These are phyloP conservation scores for Ramphastos sulfuratus DNA, from an alignment of 2,113 vertebrate genomes.

Conservation along the genomic window DNA sequence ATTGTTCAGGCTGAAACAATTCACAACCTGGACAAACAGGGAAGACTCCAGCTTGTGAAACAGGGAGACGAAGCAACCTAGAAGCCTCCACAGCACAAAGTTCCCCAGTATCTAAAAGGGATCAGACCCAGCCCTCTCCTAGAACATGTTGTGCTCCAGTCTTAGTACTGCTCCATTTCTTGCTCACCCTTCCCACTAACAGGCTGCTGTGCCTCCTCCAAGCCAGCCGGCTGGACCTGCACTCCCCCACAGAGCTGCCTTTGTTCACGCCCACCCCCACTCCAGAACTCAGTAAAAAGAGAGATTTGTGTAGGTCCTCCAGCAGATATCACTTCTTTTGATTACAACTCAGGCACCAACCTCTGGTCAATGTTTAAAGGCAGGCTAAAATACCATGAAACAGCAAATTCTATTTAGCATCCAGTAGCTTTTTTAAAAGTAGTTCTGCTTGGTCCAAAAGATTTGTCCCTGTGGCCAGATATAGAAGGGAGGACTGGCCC, in stretches of 20 bases:
- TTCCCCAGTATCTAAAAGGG: background rate
- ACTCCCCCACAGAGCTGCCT: background rate
- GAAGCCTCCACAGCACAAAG: background rate
- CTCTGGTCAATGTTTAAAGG: background rate
- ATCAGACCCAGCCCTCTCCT: background rate
- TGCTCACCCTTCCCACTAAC: background rate
- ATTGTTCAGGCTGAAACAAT: background rate
- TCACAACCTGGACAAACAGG: background rate
- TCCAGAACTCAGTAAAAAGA: background rate
- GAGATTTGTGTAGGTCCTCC: background rate
- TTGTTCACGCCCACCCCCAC: background rate
- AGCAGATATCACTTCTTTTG: background rate
- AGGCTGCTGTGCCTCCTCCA: background rate
- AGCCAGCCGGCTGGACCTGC: background rate
- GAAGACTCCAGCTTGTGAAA: background rate
- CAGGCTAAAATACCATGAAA: background rate
- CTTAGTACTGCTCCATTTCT: background rate
- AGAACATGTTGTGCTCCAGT: background rate
- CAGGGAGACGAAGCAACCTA: background rate
- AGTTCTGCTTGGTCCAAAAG: constrained; percentile 26
- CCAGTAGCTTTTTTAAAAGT: background rate
- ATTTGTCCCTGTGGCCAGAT: background rate
- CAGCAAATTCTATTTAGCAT: background rate
- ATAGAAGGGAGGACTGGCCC: background rate
- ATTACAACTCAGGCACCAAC: background rate